Conservation (phyloP, 2,113 vertebrate genomes). For the Malaclemys terrapin region DNA sequence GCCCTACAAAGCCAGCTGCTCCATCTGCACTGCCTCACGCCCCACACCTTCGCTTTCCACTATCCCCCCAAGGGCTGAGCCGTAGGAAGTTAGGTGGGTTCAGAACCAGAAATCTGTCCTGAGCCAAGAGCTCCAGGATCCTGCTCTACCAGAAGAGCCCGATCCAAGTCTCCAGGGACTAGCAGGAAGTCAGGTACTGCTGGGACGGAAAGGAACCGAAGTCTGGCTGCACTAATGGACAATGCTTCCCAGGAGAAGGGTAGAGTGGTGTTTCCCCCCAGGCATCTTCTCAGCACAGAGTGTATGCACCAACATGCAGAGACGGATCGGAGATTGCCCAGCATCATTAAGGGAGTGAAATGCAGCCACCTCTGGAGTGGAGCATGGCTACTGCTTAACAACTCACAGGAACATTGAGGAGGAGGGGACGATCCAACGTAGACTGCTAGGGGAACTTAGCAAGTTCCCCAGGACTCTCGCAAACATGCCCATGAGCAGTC, state of each 20-base stretch:
- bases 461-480: background rate
- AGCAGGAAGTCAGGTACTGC: background rate
- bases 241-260: background rate
- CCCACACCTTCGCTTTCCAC: background rate
- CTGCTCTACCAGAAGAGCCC: background rate
- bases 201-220: rapidly evolving
- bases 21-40: background rate
- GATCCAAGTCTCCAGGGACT: background rate
- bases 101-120: background rate
- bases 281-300: background rate
- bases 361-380: background rate
- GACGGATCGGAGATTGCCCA: background rate
- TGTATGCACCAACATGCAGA: background rate
- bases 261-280: background rate
- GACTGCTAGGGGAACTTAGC: background rate
- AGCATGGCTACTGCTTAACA: background rate
- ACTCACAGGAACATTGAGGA: background rate
- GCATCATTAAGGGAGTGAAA: background rate
- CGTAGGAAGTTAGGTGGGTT: no score
- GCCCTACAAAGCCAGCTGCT: background rate
- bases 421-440: background rate
- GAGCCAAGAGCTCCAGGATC: background rate
- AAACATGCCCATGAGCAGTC: background rate
- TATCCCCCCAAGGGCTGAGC: no score
- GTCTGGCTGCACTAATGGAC: background rate